Base-by-base conservation (phyloP, 2,888 invertebrate species). In the Bugulina stolonifera region DNA sequence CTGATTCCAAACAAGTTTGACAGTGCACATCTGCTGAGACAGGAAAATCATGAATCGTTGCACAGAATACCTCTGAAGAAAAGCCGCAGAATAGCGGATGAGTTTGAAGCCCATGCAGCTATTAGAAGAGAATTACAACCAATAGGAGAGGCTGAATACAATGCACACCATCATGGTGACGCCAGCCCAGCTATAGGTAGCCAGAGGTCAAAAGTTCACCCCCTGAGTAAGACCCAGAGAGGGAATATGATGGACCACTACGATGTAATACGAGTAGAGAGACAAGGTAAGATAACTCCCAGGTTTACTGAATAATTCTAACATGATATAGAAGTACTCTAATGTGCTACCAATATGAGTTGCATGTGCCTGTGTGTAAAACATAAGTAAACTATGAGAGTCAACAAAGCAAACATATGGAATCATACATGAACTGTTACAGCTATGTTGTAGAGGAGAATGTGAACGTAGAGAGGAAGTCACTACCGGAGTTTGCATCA, bases 261-360 rank as follows among this genome's bases (percentile, higher is more conserved):
- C 25, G 57, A 57, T 57, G 57, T n/a, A n/a, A 57, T 57, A 10
- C 57, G 25, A 23, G 57, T 57, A 57, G 57, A 57, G 23, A 10
- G 5, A 5, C 18, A n/a, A 23, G 57, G 57, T 57, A 52, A 52
- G 52, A n/a, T n/a, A n/a, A n/a, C n/a, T n/a, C n/a, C n/a, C n/a
- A n/a, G n/a, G n/a, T n/a, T n/a, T n/a, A n/a, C n/a, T n/a, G n/a
- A n/a, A n/a, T n/a, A n/a, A n/a, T n/a, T n/a, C n/a, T n/a, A n/a
- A n/a, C n/a, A n/a, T n/a, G n/a, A n/a, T n/a, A n/a, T n/a, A n/a
- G n/a, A n/a, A n/a, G n/a, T n/a, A n/a, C n/a, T n/a, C n/a, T n/a
- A n/a, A n/a, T n/a, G n/a, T n/a, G n/a, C n/a, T n/a, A n/a, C n/a
- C n/a, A n/a, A n/a, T n/a, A n/a, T n/a, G n/a, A n/a, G n/a, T n/a